Evolutionary conservation across 2,797 vertebrate species (phyloP).

Genomic region (Amblyopsis hoosieri): DNA sequence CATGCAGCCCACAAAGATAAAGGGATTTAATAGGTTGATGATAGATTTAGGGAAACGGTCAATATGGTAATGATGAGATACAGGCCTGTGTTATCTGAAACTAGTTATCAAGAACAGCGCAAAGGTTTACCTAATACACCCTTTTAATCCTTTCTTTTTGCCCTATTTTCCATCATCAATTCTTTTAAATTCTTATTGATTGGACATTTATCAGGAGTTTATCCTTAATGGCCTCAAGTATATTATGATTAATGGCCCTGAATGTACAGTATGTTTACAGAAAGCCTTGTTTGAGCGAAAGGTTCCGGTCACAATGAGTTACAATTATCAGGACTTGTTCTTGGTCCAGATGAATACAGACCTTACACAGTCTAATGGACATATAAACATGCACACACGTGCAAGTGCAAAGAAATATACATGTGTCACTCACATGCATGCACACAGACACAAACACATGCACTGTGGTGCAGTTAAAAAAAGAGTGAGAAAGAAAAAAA

Average conservation of each 20-base stretch:
- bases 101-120: conserved; percentile 56
- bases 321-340: conserved; percentile 80
- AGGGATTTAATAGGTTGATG: conserved; percentile 58
- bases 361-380: conserved; percentile 61
- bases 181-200: conserved; percentile 16
- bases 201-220: neutral
- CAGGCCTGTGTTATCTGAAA: conserved; percentile 60
- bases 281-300: conserved; percentile 69
- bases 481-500: conserved; percentile 69
- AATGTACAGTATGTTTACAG: conserved; percentile 41
- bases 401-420: neutral
- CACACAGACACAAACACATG: conserved; percentile 37
- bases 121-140: conserved; percentile 68
- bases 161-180: conserved; percentile 15
- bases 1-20: conserved; percentile 36
- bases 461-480: conserved; percentile 64
- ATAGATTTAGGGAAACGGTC: conserved; percentile 72
- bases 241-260: conserved; percentile 13
- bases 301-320: conserved; percentile 80
- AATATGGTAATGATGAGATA: conserved; percentile 46
- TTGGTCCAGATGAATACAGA: conserved; percentile 79
- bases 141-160: conserved; percentile 40
- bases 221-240: neutral
- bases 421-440: neutral
- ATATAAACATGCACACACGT: conserved; percentile 11